Conservation (phyloP, 2,797 vertebrate species). For the Anguilla marmorata region DNA sequence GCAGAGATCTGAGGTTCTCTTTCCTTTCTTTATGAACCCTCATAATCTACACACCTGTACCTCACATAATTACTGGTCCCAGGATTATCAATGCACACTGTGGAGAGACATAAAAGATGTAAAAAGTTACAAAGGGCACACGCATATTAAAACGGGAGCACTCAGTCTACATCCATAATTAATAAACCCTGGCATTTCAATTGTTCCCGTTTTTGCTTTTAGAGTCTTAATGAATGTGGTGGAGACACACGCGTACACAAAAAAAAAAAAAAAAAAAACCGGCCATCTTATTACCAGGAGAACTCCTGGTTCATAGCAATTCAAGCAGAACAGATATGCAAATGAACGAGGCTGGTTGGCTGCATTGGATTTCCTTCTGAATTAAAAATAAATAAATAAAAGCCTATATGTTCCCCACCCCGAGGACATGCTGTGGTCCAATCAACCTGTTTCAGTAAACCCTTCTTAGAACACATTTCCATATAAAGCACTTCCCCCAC, state of each 20-base stretch:
- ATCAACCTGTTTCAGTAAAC: constrained; percentile 20
- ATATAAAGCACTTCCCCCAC: constrained; percentile 65
- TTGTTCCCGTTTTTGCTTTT: background rate
- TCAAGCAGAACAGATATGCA: background rate
- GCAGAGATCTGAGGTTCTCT: background rate
- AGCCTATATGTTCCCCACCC: background rate
- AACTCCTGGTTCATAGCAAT: background rate
- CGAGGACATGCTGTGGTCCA: background rate
- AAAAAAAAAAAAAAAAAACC: background rate
- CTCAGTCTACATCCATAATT: constrained; percentile 19
- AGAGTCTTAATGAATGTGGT: background rate
- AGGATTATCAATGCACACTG: background rate
- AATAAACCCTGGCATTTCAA: constrained; percentile 18
- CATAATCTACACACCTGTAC: background rate
- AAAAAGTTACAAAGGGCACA: constrained; percentile 1
- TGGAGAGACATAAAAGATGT: background rate
- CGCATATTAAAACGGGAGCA: constrained; percentile 5
- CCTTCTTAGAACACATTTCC: constrained; percentile 34
- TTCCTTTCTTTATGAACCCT: background rate
- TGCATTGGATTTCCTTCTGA: background rate
- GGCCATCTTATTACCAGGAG: background rate
- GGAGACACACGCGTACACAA: background rate
- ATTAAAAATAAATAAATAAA: background rate
- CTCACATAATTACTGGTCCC: background rate
- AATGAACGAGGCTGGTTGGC: background rate